Percentiles rank a stretch among this genome's conserved stretches.
These are phyloP conservation scores for Lepidostoma basale DNA, from an alignment of 1,140 invertebrate genomes.

Conservation along the genomic window DNA sequence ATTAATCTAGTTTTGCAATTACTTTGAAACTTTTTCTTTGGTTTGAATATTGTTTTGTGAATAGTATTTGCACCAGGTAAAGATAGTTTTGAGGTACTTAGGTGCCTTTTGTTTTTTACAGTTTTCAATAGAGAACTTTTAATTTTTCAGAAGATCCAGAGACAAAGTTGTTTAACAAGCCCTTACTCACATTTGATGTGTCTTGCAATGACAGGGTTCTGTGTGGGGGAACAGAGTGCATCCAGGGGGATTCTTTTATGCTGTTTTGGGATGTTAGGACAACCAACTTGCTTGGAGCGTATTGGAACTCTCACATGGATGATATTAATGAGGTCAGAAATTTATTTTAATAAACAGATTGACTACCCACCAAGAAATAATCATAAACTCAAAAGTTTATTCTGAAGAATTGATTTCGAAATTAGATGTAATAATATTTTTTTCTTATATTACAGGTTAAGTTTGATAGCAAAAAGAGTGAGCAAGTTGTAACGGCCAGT, in stretches of 20 bases:
- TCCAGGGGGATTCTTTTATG: slow-evolving; percentile 74
- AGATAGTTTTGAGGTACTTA: no score
- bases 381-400: no score
- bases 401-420: not conserved
- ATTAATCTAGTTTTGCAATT: no score
- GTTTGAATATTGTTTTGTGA: no score
- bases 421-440: not conserved
- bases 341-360: not conserved
- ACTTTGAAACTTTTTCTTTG: no score
- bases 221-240: slow-evolving; percentile 77
- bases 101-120: no score
- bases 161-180: slow-evolving; percentile 31
- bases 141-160: slow-evolving; percentile 46
- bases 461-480: slow-evolving; percentile 76
- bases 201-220: slow-evolving; percentile 74
- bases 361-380: no score
- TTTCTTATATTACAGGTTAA: slow-evolving; percentile 63
- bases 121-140: no score
- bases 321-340: slow-evolving; percentile 75
- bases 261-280: slow-evolving; percentile 83
- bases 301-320: slow-evolving; percentile 85
- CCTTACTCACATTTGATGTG: slow-evolving; percentile 75
- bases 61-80: no score
- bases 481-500: slow-evolving; percentile 76
- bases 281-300: slow-evolving; percentile 75